Conservation (phyloP, 2,113 vertebrate species). For the Brachyistius frenatus region DNA sequence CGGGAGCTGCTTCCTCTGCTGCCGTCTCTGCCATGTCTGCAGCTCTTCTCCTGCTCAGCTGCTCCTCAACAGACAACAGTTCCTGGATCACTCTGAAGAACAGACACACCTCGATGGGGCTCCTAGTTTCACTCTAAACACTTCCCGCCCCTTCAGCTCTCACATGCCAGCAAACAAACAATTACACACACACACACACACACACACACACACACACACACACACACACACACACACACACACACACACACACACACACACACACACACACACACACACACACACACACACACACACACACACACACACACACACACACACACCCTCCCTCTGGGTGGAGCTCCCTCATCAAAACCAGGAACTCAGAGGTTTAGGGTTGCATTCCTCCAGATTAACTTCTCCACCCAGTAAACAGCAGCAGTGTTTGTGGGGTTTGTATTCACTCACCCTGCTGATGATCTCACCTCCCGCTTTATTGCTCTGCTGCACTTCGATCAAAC, state of each 20-base stretch:
- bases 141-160: slow-evolving; percentile 18
- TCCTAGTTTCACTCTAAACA: slow-evolving; percentile 43
- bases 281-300: not conserved
- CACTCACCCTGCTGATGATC: not conserved
- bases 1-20: slow-evolving; percentile 3
- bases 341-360: not conserved
- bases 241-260: not conserved
- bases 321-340: slow-evolving; percentile 44
- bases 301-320: not conserved
- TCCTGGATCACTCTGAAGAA: slow-evolving; percentile 32
- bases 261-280: not conserved
- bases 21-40: slow-evolving; percentile 64
- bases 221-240: too few relatives aligned
- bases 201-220: not conserved
- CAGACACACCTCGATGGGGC: slow-evolving; percentile 67
- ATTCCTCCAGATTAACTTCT: not conserved
- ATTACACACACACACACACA: not conserved
- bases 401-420: too few relatives aligned
- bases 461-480: not conserved
- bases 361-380: slow-evolving; percentile 40
- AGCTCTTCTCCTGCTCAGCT: slow-evolving; percentile 19
- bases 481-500: too few relatives aligned
- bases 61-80: slow-evolving; percentile 34
- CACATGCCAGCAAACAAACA: not conserved
- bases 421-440: too few relatives aligned